phyloP scores from a whole-genome alignment of 1,140 invertebrate species.

The Neocloeon triangulifer region DNA sequence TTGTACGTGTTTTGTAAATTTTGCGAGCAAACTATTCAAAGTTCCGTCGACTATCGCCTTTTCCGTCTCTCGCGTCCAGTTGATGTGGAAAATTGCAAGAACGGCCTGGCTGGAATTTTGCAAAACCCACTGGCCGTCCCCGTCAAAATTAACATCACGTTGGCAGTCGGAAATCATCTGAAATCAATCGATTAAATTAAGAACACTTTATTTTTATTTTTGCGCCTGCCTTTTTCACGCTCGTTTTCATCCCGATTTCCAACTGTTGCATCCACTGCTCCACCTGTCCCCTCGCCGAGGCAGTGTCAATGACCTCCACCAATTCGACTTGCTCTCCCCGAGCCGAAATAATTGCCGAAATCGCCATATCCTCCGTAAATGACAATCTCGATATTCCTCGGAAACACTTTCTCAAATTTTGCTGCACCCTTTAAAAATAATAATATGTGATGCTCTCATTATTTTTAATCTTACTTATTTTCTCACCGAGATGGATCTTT shows the following conservation, averaged over 20 bases:
- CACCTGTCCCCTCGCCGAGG: slow-evolving; percentile 76
- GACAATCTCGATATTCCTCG: slow-evolving; percentile 69
- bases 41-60: no score
- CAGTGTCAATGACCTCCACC: slow-evolving; percentile 61
- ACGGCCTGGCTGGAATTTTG: no score
- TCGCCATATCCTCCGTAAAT: slow-evolving; percentile 70
- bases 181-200: no score
- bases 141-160: no score
- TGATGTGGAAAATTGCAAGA: no score
- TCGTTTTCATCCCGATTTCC: slow-evolving; percentile 76
- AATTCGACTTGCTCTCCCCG: slow-evolving; percentile 66
- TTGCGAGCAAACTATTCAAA: no score
- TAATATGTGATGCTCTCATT: slow-evolving; percentile 2
- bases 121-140: no score
- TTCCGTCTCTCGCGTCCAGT: no score
- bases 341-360: slow-evolving; percentile 73
- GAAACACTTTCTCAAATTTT: slow-evolving; percentile 95
- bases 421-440: slow-evolving; percentile 54
- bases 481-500: slow-evolving; percentile 85
- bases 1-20: no score
- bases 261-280: slow-evolving; percentile 92
- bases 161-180: no score
- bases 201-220: no score
- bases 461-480: slow-evolving; percentile 4
- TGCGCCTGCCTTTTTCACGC: slow-evolving; percentile 50